phyloP scores from a whole-genome alignment of 2,888 invertebrate genomes.

The Drosophila ustulata region DNA sequence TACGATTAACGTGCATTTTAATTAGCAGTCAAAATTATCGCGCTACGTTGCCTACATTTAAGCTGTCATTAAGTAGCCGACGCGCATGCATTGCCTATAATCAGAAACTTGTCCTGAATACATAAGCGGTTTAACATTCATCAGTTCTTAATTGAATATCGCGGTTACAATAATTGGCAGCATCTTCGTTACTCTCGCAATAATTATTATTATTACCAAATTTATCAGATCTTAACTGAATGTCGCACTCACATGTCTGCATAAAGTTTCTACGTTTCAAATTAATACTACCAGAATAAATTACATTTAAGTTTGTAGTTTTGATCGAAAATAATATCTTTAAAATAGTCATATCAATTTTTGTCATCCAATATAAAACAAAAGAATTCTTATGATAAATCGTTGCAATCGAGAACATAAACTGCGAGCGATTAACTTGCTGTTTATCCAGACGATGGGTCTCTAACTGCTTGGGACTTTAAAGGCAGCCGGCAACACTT shows the following conservation, averaged over 20 bases:
- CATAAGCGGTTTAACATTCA: conserved; percentile 21
- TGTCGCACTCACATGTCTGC: not conserved
- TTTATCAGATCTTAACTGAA: not conserved
- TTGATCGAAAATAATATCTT: no score
- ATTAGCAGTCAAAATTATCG: conserved; percentile 62
- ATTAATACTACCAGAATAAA: no score
- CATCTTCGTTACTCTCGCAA: no score
- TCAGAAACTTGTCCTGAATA: conserved; percentile 12
- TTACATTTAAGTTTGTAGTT: no score
- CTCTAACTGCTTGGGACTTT: conserved; percentile 28
- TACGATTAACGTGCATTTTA: conserved; percentile 73
- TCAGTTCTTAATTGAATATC: conserved; percentile 15
- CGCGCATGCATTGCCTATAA: conserved; percentile 20
- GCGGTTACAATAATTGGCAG: not conserved
- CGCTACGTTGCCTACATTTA: conserved; percentile 40
- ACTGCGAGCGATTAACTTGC: conserved; percentile 15
- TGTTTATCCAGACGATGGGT: conserved; percentile 20
- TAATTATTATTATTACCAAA: not conserved
- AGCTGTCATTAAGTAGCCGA: conserved; percentile 28
- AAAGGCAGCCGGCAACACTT: conserved; percentile 38
- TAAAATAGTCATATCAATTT: no score
- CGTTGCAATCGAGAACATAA: conserved; percentile 3
- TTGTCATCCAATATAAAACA: no score
- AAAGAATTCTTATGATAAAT: conserved; percentile 6
- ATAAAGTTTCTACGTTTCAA: no score